Evolutionary conservation across 2,797 vertebrate species (phyloP), one percentile per base, ranked within the genome.

Genomic region (Steatocranus sp.): DNA sequence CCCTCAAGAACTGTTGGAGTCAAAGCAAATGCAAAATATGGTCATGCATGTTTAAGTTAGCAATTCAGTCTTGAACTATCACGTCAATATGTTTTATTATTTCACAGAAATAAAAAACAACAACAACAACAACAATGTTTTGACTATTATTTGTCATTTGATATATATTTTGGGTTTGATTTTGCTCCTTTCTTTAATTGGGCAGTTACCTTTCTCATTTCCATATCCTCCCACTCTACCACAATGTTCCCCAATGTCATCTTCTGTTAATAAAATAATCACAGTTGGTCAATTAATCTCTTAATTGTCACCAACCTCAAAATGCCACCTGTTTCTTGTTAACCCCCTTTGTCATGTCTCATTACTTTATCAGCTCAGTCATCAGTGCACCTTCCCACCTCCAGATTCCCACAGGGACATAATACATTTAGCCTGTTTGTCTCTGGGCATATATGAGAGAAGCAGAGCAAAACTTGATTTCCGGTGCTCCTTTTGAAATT

Each of bases 311-410:
- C 68, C 76, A 75, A 88, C 78, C 87, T 84, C 86, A 86, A 83
- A 79, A 83, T 83, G 75, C 84, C 86, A 88, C 90, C 83, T 91
- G 87, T 90, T 90, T 83, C 83, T 81, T 85, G 78, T 86, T 88
- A 84, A 53, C 38, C 43, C 63, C 58, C 70, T 83, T 84, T 80
- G 88, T 93, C 88, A 86, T 58, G 89, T 86, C 81, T 91, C 92
- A 93, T 94, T 93, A 89, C 85, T 66, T 84, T 63, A 66, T 78
- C 66, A 76, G 25, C 58, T 88, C 49, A 43, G 79, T 86, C 81
- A 75, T 76, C 73, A 32, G 61, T 9, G 43, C 80, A 78, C 36
- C 36, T 80, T 78, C 48, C 76, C 84, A 81, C 80, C 58, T 90
- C 83, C 82, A 81, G 9, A 86, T 89, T 86, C 77, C 85, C 86